These are phyloP conservation scores for Megaceryle torquata DNA, from an alignment of 2,113 vertebrate genomes.

Conservation along the genomic window DNA sequence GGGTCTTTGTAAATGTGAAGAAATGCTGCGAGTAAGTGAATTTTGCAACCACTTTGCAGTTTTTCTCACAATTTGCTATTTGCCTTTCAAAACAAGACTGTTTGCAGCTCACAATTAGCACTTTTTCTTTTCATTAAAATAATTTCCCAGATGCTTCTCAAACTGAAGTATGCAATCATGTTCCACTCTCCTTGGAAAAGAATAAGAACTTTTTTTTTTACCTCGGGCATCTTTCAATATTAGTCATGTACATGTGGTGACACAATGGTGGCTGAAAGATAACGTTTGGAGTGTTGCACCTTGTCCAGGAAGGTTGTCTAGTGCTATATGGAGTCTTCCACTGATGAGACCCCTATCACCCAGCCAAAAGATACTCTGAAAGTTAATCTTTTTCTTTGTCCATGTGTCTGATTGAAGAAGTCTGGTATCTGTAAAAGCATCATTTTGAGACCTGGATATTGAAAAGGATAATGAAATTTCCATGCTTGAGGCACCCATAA, in stretches of 20 bases:
- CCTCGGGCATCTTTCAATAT: neutral
- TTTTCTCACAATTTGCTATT: neutral
- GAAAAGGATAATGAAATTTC: neutral
- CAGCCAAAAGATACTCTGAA: neutral
- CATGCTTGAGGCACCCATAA: accelerated
- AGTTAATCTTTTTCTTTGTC: neutral
- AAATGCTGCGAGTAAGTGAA: neutral
- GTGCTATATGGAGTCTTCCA: neutral
- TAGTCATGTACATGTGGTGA: neutral
- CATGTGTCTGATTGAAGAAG: neutral
- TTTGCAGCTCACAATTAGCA: neutral
- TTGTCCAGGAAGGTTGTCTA: neutral
- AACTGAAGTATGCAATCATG: neutral
- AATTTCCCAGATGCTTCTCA: neutral
- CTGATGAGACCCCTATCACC: neutral
- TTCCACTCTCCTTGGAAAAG: neutral
- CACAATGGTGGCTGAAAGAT: neutral
- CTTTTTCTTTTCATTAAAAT: slow-evolving; percentile 5
- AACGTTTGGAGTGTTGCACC: neutral
- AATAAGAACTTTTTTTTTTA: neutral
- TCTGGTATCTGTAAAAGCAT: neutral
- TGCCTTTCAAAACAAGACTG: slow-evolving; percentile 7
- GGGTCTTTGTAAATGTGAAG: neutral
- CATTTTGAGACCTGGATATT: neutral
- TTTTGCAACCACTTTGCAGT: neutral